Conservation (phyloP, 2,797 vertebrate species). For the Apodemus agrarius region DNA sequence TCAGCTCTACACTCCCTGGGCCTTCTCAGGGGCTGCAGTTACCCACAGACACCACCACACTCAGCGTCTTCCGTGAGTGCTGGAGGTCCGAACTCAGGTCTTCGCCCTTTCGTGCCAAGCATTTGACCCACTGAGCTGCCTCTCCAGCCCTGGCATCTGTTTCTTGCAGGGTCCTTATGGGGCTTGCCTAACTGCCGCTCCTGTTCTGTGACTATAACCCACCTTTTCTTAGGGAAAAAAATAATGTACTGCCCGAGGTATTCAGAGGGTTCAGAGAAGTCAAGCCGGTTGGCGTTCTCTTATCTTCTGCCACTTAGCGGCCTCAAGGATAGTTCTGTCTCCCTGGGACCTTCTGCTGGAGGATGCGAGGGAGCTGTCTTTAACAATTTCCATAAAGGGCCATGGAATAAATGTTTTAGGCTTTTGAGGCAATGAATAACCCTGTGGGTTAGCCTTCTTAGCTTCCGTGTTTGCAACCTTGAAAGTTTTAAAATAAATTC, state of each 20-base stretch:
- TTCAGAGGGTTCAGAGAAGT: neutral
- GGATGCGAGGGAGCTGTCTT: neutral
- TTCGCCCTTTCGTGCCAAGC: neutral
- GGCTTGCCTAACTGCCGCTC: neutral
- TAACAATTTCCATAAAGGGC: neutral
- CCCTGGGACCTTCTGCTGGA: neutral
- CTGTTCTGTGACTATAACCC: neutral
- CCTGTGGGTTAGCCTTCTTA: neutral
- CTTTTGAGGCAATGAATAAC: neutral
- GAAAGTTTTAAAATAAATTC: constrained; percentile 15
- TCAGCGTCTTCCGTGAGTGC: neutral
- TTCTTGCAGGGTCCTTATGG: neutral
- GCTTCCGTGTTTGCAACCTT: neutral
- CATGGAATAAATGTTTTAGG: constrained; percentile 25
- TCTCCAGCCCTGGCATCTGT: neutral
- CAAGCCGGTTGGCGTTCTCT: neutral
- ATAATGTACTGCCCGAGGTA: neutral
- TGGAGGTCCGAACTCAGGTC: neutral
- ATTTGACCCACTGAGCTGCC: neutral
- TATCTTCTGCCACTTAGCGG: neutral
- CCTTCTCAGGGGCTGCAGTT: neutral
- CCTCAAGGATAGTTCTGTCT: neutral
- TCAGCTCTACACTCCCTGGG: neutral
- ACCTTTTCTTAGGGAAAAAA: neutral
- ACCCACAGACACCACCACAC: neutral